These are phyloP conservation scores for Gnatocerus cornutus DNA, from an alignment of 2,888 invertebrate species.

Conservation along the genomic window DNA sequence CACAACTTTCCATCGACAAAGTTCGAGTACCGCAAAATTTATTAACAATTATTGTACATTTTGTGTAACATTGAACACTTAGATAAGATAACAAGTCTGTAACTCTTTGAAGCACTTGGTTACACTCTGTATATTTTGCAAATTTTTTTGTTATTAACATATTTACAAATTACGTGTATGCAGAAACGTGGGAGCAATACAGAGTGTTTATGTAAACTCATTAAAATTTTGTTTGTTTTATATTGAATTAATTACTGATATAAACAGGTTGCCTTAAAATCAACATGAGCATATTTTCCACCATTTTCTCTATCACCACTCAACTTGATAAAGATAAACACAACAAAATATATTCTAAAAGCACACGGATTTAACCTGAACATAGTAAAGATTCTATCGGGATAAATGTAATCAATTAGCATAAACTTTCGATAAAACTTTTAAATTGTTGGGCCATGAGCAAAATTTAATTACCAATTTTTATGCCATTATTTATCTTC, in stretches of 20 bases:
- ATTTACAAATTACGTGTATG: conserved; percentile 17
- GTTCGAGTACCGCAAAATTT: too few relatives aligned
- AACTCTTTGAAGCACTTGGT: neutral
- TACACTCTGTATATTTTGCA: neutral
- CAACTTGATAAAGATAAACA: conserved; percentile 19
- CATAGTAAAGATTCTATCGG: too few relatives aligned
- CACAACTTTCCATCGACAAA: too few relatives aligned
- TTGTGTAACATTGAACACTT: too few relatives aligned
- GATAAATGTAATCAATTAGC: too few relatives aligned
- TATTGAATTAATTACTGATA: conserved; percentile 28
- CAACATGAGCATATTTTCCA: conserved; percentile 4
- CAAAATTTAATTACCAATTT: conserved; percentile 12
- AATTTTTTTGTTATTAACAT: too few relatives aligned
- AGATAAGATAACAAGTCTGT: too few relatives aligned
- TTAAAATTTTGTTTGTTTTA: conserved; percentile 29
- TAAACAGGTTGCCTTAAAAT: conserved; percentile 11
- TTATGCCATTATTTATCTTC: conserved; percentile 16
- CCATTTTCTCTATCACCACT: neutral
- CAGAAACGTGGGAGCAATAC: conserved; percentile 2
- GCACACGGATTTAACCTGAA: neutral
- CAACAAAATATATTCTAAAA: neutral
- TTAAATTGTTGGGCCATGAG: neutral
- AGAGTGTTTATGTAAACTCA: conserved; percentile 25
- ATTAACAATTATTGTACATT: too few relatives aligned
- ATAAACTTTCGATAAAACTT: too few relatives aligned